Conservation (phyloP, 2,888 invertebrate species). For the Heliconius erato region DNA sequence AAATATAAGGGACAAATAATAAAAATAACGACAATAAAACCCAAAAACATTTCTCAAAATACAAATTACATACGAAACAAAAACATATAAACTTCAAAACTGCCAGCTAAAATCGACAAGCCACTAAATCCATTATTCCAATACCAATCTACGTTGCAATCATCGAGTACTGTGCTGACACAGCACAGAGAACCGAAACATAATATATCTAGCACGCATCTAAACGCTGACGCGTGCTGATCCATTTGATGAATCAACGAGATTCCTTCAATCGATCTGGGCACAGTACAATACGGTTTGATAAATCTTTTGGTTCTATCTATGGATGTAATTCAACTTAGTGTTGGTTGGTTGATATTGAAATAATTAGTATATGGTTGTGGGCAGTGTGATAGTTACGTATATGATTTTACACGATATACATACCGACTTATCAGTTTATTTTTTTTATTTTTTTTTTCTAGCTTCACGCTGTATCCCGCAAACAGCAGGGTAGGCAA, state of each 20-base stretch:
- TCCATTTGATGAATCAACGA: slow-evolving; percentile 51
- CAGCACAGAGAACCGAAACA: slow-evolving; percentile 36
- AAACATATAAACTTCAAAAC: background rate
- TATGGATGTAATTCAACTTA: slow-evolving; percentile 45
- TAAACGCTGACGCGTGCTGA: slow-evolving; percentile 48
- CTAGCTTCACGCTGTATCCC: too few relatives aligned
- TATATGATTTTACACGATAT: too few relatives aligned
- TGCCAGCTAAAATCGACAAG: slow-evolving; percentile 18
- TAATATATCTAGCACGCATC: slow-evolving; percentile 44
- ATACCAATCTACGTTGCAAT: slow-evolving; percentile 41
- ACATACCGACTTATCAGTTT: too few relatives aligned
- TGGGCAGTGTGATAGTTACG: too few relatives aligned
- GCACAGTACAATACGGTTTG: slow-evolving; percentile 42
- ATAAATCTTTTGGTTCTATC: slow-evolving; percentile 58
- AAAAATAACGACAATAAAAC: background rate
- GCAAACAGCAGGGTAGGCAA: too few relatives aligned
- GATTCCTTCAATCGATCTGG: slow-evolving; percentile 48
- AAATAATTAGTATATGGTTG: background rate
- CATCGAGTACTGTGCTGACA: slow-evolving; percentile 38
- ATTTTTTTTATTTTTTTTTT: too few relatives aligned
- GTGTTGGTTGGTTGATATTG: slow-evolving; percentile 17
- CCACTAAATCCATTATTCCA: slow-evolving; percentile 35
- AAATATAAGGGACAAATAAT: background rate
- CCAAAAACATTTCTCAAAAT: background rate
- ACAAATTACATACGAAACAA: slow-evolving; percentile 7